Evolutionary conservation across 2,888 invertebrate species (phyloP).

Genomic region (Melanostoma scalare): DNA sequence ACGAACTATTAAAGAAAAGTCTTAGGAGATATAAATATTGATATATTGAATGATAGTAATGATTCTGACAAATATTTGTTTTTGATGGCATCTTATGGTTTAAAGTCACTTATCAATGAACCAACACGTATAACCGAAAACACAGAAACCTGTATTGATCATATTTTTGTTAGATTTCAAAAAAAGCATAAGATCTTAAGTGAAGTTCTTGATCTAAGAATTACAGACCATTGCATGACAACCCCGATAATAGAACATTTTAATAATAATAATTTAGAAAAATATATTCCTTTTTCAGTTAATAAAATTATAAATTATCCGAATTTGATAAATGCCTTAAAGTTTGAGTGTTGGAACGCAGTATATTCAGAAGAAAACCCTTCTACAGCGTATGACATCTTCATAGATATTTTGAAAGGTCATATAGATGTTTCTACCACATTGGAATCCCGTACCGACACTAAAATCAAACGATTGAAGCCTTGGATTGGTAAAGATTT

Average conservation of each 20-base stretch:
- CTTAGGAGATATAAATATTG: constrained; percentile 30
- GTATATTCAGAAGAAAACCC: constrained; percentile 23
- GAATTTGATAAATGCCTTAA: constrained; percentile 13
- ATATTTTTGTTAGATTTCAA: constrained; percentile 17
- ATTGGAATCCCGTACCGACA: background rate
- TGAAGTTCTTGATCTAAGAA: constrained; percentile 15
- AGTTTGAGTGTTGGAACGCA: constrained; percentile 14
- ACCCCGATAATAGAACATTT: background rate
- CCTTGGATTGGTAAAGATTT: constrained; percentile 22
- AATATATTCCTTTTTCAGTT: background rate
- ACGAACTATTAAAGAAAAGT: background rate
- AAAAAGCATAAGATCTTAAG: background rate
- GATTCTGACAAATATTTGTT: constrained; percentile 10
- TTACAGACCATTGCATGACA: constrained; percentile 28
- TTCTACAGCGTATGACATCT: constrained; percentile 34
- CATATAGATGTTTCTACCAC: constrained; percentile 21
- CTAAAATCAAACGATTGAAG: constrained; percentile 32
- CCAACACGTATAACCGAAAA: constrained; percentile 9
- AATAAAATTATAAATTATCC: constrained; percentile 14
- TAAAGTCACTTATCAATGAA: constrained; percentile 16
- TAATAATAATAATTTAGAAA: constrained; percentile 1
- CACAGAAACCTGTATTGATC: constrained; percentile 11
- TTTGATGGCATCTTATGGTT: constrained; percentile 20
- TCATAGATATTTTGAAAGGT: constrained; percentile 28
- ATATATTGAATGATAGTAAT: background rate